phyloP scores from a whole-genome alignment of 2,888 invertebrate genomes.

The Diploptera punctata region DNA sequence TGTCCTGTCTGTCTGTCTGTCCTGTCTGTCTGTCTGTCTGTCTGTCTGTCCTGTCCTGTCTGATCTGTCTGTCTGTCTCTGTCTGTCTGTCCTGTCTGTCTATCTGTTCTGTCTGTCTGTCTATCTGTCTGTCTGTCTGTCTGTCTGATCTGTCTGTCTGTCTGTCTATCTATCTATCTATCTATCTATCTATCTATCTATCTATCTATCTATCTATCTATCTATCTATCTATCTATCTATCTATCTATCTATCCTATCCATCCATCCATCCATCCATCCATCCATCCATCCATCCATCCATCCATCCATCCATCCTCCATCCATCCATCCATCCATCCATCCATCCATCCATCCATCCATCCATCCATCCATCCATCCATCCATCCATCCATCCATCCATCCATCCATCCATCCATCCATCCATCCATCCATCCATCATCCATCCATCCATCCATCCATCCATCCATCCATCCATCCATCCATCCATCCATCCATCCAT shows the following conservation, averaged over 20 bases:
- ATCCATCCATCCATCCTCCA: too few relatives aligned
- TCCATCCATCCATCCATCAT: too few relatives aligned
- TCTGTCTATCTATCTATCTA: too few relatives aligned
- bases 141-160: too few relatives aligned
- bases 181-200: background rate
- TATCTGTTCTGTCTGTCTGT: too few relatives aligned
- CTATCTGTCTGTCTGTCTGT: too few relatives aligned
- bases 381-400: background rate
- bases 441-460: too few relatives aligned
- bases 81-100: too few relatives aligned
- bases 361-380: background rate
- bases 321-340: background rate
- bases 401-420: background rate
- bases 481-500: background rate
- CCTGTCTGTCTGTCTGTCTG: background rate
- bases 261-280: background rate
- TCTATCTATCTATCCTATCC: background rate
- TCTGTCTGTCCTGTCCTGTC: too few relatives aligned
- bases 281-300: background rate
- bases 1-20: too few relatives aligned
- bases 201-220: background rate
- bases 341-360: background rate
- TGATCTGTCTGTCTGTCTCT: too few relatives aligned
- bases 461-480: background rate
- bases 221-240: background rate